These are phyloP conservation scores for Coilia nasus DNA, from an alignment of 2,797 vertebrate genomes.

Conservation along the genomic window DNA sequence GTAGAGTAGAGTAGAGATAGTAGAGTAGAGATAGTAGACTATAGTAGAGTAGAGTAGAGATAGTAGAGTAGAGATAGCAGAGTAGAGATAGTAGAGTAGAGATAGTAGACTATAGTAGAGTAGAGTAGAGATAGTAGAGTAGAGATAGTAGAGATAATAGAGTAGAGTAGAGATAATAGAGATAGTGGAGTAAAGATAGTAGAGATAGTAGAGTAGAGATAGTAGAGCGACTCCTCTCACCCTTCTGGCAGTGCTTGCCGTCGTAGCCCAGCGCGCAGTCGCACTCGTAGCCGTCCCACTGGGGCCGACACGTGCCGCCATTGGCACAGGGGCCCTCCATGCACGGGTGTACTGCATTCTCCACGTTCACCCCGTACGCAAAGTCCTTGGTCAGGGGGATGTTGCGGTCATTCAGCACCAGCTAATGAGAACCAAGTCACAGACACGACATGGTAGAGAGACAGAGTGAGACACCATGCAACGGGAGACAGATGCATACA, in stretches of 20 bases:
- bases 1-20: too few relatives aligned
- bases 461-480: not conserved
- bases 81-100: too few relatives aligned
- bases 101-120: too few relatives aligned
- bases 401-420: conserved; percentile 87
- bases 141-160: too few relatives aligned
- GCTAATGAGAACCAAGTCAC: conserved; percentile 62
- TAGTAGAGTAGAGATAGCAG: too few relatives aligned
- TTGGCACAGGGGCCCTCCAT: conserved; percentile 86
- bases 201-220: too few relatives aligned
- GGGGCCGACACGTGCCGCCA: conserved; percentile 88
- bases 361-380: conserved; percentile 84
- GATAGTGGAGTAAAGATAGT: too few relatives aligned
- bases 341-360: conserved; percentile 87
- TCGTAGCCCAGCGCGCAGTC: conserved; percentile 94
- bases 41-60: too few relatives aligned
- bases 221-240: conserved; percentile 70
- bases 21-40: too few relatives aligned
- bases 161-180: too few relatives aligned
- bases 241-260: conserved; percentile 93
- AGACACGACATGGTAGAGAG: not conserved
- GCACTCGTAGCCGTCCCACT: conserved; percentile 89
- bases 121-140: too few relatives aligned
- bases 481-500: not conserved
- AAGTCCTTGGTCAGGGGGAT: conserved; percentile 80